A percentile compares a stretch with the other conserved stretches of the same genome.
Conservation (phyloP, 2,888 invertebrate genomes). For the Kuschelorhynchus macadamiae region DNA sequence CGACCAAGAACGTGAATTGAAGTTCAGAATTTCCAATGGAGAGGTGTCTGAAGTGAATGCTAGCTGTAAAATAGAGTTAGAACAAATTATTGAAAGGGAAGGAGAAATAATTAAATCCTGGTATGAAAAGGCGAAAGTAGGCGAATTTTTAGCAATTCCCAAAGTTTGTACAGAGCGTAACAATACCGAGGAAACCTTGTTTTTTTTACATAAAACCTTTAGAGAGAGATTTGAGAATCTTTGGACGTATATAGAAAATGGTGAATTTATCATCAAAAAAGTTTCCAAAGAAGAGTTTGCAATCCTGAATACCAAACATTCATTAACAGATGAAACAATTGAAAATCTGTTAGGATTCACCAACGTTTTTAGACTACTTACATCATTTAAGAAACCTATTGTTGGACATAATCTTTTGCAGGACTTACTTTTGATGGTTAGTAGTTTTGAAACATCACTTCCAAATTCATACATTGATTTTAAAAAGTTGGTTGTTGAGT, state of each 20-base stretch:
- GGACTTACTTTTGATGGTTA: slow-evolving; percentile 79
- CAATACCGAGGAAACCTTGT: slow-evolving; percentile 71
- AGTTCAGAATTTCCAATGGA: slow-evolving; percentile 53
- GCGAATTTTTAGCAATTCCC: slow-evolving; percentile 59
- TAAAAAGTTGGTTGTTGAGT: slow-evolving; percentile 73
- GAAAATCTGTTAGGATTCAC: slow-evolving; percentile 77
- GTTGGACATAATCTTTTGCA: slow-evolving; percentile 83
- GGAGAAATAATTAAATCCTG: slow-evolving; percentile 63
- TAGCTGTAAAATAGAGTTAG: slow-evolving; percentile 48
- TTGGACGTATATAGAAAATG: slow-evolving; percentile 61
- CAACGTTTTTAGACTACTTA: slow-evolving; percentile 75
- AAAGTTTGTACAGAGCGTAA: slow-evolving; percentile 59
- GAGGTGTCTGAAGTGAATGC: slow-evolving; percentile 67
- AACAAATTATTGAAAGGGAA: slow-evolving; percentile 62
- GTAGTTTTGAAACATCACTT: slow-evolving; percentile 79
- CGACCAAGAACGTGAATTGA: slow-evolving; percentile 68
- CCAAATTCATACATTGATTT: slow-evolving; percentile 77
- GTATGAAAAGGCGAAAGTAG: slow-evolving; percentile 59
- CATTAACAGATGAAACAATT: slow-evolving; percentile 71
- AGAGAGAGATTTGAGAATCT: slow-evolving; percentile 61
- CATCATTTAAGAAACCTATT: slow-evolving; percentile 76
- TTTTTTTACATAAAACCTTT: slow-evolving; percentile 74
- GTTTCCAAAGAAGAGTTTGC: slow-evolving; percentile 61
- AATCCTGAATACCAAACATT: slow-evolving; percentile 61
- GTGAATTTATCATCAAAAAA: slow-evolving; percentile 65